Conservation (phyloP, 2,888 invertebrate genomes). For the Lasioglossum zephyrum region DNA sequence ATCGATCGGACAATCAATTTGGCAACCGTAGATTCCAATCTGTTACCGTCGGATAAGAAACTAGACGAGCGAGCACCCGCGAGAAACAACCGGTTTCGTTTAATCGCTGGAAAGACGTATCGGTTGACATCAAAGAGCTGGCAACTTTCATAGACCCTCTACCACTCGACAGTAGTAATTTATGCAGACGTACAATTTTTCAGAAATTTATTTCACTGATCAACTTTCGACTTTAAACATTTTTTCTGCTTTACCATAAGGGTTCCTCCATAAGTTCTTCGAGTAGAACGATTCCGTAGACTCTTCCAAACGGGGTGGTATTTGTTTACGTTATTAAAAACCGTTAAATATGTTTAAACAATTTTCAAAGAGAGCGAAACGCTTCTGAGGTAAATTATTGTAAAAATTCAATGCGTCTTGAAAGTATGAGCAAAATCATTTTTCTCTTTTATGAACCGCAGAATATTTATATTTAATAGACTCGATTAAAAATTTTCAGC, state of each 20-base stretch:
- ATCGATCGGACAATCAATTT: conserved; percentile 73
- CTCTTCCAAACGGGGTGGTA: not conserved
- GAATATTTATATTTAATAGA: not conserved
- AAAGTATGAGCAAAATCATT: not conserved
- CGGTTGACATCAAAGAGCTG: conserved; percentile 40
- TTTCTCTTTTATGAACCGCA: not conserved
- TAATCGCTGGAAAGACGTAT: conserved; percentile 55
- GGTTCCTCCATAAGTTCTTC: not conserved
- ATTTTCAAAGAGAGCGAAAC: not conserved
- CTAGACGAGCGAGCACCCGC: conserved; percentile 43
- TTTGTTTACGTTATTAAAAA: not conserved
- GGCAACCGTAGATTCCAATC: conserved; percentile 69
- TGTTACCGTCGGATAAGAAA: conserved; percentile 66
- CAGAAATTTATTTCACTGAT: not conserved
- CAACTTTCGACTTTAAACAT: not conserved
- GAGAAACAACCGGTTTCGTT: conserved; percentile 65
- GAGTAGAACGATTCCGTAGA: not conserved
- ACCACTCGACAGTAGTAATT: not conserved
- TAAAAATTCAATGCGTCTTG: not conserved
- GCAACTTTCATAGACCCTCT: not conserved
- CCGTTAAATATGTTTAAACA: not conserved
- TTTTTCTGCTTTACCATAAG: not conserved
- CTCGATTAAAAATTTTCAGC: not conserved
- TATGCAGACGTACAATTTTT: not conserved
- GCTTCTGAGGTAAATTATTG: not conserved